Percentiles rank a stretch among this genome's conserved stretches.
These are phyloP conservation scores for Halictus quadricinctus DNA, from an alignment of 2,888 invertebrate species.

Conservation along the genomic window DNA sequence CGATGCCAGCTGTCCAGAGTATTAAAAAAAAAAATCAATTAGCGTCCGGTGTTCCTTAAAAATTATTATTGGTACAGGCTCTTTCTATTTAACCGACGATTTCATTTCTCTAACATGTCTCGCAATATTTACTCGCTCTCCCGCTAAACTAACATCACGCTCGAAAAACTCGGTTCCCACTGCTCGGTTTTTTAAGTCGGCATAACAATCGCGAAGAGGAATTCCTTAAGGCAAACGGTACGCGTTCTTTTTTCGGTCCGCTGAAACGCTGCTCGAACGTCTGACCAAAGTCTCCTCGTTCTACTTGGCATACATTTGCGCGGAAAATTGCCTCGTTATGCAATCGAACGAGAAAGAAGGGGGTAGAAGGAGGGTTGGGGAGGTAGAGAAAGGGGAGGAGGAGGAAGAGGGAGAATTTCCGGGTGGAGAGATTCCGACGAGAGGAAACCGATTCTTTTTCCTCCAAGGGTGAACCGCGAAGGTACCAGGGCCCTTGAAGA, in stretches of 20 bases:
- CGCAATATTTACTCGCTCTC: background rate
- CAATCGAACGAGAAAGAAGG: background rate
- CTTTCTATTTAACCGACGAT: background rate
- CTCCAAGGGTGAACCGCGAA: slow-evolving; percentile 26
- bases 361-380: background rate
- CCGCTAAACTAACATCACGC: background rate
- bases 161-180: no score
- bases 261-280: slow-evolving; percentile 35
- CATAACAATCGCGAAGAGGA: background rate
- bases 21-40: no score
- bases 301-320: slow-evolving; percentile 44
- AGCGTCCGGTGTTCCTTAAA: no score
- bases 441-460: background rate
- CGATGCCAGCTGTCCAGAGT: no score
- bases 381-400: background rate
- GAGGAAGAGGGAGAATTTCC: background rate
- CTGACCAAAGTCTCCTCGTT: slow-evolving; percentile 41
- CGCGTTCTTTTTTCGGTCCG: background rate
- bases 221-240: background rate
- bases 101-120: background rate
- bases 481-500: slow-evolving; percentile 37
- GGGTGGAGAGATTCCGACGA: background rate
- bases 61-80: no score
- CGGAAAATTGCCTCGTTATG: slow-evolving; percentile 4
- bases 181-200: background rate